A percentile compares a stretch with the other conserved stretches of the same genome.
Conservation (phyloP, 2,797 vertebrate species). For the Sitta carolinensis region DNA sequence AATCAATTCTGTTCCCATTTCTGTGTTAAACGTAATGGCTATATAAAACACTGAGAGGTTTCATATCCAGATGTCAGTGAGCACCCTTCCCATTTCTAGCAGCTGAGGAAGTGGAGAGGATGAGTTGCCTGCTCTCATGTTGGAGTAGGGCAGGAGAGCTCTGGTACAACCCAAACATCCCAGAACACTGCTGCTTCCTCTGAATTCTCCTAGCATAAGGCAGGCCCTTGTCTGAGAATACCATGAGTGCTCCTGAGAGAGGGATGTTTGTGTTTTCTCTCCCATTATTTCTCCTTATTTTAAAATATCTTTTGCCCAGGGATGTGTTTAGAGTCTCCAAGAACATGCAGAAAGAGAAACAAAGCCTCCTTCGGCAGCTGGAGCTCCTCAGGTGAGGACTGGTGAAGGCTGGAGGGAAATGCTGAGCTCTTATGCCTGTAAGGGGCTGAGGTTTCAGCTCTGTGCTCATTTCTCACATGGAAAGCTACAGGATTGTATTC, state of each 20-base stretch:
- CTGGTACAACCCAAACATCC: not conserved
- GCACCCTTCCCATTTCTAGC: not conserved
- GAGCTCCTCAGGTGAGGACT: slow-evolving; percentile 88
- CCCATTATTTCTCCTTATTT: not conserved
- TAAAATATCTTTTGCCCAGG: slow-evolving; percentile 65
- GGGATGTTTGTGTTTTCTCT: not conserved
- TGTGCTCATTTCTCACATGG: not conserved
- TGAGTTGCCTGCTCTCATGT: not conserved
- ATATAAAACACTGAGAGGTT: not conserved
- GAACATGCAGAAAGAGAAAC: slow-evolving; percentile 97
- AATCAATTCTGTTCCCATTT: not conserved
- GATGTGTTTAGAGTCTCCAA: slow-evolving; percentile 87
- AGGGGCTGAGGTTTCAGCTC: not conserved
- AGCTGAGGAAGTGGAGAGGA: not conserved
- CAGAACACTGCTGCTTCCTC: not conserved
- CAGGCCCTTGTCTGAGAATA: not conserved
- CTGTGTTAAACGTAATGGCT: not conserved
- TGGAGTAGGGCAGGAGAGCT: not conserved
- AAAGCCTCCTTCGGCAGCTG: slow-evolving; percentile 90
- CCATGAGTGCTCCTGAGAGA: not conserved
- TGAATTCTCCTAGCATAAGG: not conserved
- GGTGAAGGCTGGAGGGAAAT: not conserved
- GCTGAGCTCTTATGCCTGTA: not conserved
- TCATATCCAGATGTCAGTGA: not conserved
- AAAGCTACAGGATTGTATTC: not conserved